Evolutionary conservation across 2,888 invertebrate genomes (phyloP).

Genomic region (Mimas tiliae): DNA sequence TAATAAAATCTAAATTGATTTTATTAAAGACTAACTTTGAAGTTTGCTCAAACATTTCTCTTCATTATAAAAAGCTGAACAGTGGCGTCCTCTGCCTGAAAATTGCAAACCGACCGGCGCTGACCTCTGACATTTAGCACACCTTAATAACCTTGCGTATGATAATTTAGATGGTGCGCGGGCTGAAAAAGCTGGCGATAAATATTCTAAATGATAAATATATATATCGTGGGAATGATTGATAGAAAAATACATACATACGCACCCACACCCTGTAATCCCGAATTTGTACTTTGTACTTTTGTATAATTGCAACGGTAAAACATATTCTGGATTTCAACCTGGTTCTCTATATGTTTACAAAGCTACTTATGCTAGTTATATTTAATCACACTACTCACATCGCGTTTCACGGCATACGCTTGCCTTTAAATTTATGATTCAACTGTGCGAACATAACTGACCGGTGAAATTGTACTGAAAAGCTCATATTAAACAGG

Average conservation of each 20-base stretch:
- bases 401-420: neutral
- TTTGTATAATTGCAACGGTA: too few relatives aligned
- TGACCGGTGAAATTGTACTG: neutral
- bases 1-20: too few relatives aligned
- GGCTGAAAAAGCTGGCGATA: constrained; percentile 9
- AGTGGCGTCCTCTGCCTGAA: neutral
- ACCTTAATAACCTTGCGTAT: neutral
- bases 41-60: neutral
- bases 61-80: neutral
- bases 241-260: neutral
- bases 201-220: neutral
- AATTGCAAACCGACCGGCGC: neutral
- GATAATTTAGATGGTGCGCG: neutral
- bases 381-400: neutral
- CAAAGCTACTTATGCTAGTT: neutral
- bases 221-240: neutral
- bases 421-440: neutral
- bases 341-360: neutral
- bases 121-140: constrained; percentile 16
- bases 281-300: too few relatives aligned
- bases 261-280: too few relatives aligned
- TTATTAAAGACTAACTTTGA: too few relatives aligned
- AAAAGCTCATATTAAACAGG: too few relatives aligned
- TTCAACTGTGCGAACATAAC: neutral
- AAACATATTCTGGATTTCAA: neutral